Evolutionary conservation across 2,888 invertebrate species (phyloP).

Genomic region (Zelleria hepariella): DNA sequence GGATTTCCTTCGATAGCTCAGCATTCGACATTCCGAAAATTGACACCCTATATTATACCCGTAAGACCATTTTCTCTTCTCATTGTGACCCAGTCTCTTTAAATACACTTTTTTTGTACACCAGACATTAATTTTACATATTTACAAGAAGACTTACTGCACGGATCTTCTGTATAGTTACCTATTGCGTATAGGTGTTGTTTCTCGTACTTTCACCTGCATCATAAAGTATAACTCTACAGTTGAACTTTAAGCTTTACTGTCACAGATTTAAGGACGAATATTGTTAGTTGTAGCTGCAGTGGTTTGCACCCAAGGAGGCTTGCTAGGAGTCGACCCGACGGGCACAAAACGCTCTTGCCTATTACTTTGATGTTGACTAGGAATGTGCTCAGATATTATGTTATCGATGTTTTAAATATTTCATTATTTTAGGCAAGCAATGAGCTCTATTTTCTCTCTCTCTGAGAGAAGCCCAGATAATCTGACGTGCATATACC

Average conservation of each 20-base stretch:
- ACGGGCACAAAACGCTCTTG: constrained; percentile 1
- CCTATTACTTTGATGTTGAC: constrained; percentile 5
- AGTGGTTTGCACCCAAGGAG: not conserved
- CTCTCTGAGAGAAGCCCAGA: too few species aligned
- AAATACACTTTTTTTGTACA: too few species aligned
- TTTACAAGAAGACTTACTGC: too few species aligned
- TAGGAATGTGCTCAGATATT: not conserved
- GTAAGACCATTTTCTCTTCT: too few species aligned
- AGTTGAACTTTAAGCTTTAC: not conserved
- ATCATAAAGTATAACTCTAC: not conserved
- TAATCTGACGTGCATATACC: too few species aligned
- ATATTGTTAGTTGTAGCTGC: not conserved
- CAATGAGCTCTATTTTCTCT: too few species aligned
- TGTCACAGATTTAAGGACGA: not conserved
- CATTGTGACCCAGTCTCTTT: too few species aligned
- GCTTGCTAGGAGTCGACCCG: not conserved
- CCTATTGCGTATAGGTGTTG: not conserved
- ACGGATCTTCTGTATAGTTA: not conserved
- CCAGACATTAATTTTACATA: too few species aligned
- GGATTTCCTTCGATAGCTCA: too few species aligned
- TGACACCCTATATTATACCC: too few species aligned
- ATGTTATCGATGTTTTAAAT: not conserved
- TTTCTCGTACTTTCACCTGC: not conserved
- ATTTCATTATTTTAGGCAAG: too few species aligned
- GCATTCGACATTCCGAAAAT: too few species aligned